Evolutionary conservation across 2,113 vertebrate genomes (phyloP).

Genomic region (Silurus asotus): DNA sequence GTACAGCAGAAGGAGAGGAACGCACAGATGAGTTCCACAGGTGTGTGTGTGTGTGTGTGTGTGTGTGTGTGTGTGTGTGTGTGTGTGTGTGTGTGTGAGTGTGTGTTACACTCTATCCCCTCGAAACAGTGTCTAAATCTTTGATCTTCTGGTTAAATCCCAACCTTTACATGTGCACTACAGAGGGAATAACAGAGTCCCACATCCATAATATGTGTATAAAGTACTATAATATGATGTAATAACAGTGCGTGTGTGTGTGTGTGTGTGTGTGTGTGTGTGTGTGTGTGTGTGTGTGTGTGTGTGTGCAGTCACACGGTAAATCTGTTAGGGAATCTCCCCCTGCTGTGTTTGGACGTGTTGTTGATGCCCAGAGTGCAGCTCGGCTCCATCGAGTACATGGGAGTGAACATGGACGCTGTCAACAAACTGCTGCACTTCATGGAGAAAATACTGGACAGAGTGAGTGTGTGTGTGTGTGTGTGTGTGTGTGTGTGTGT

Average conservation of each 20-base stretch:
- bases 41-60: conserved; percentile 61
- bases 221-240: not conserved
- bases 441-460: conserved; percentile 84
- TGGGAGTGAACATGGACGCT: conserved; percentile 91
- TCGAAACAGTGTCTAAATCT: not conserved
- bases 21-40: conserved; percentile 88
- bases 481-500: conserved; percentile 15
- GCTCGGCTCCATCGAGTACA: conserved; percentile 83
- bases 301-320: conserved; percentile 77
- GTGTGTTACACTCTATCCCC: not conserved
- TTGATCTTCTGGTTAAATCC: not conserved
- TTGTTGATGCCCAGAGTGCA: conserved; percentile 82
- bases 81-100: conserved; percentile 1
- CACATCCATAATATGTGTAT: not conserved
- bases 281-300: conserved; percentile 26
- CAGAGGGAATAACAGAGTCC: not conserved
- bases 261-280: conserved; percentile 8
- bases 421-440: conserved; percentile 83
- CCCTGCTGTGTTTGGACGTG: conserved; percentile 85
- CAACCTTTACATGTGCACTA: not conserved
- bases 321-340: conserved; percentile 90
- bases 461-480: conserved; percentile 70
- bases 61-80: not conserved
- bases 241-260: not conserved
- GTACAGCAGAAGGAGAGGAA: conserved; percentile 81